phyloP scores from a whole-genome alignment of 2,113 vertebrate species.

The Tricholaema leucomelas region DNA sequence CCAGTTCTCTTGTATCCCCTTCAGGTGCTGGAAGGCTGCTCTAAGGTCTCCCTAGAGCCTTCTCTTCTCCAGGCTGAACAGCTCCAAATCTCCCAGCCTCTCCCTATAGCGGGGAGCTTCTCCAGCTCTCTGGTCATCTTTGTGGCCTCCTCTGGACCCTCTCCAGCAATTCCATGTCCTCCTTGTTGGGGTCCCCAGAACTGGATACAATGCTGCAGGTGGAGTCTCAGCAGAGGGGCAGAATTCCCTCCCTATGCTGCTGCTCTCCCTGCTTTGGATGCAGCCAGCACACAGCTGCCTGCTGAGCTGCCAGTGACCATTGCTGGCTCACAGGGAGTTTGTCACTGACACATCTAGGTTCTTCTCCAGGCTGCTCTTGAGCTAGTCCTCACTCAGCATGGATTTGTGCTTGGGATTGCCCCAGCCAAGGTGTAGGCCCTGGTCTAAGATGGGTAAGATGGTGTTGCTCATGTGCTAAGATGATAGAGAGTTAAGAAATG shows the following conservation, averaged over 20 bases:
- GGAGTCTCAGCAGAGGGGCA: neutral
- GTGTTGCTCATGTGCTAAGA: neutral
- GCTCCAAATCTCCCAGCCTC: neutral
- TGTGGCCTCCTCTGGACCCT: neutral
- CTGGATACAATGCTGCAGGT: neutral
- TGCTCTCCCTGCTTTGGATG: neutral
- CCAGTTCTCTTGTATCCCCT: neutral
- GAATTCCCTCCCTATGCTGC: neutral
- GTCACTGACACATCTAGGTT: neutral
- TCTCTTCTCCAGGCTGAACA: neutral
- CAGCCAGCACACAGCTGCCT: neutral
- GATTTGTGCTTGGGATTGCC: neutral
- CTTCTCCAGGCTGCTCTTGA: neutral
- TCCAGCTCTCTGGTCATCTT: neutral
- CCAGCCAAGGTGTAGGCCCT: too few relatives aligned
- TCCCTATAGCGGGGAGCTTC: neutral
- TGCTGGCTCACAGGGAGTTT: too few relatives aligned
- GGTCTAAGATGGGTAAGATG: rapidly evolving
- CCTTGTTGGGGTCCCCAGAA: neutral
- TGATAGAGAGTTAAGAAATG: neutral
- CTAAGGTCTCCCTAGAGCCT: too few relatives aligned
- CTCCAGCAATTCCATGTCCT: neutral
- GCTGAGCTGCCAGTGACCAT: neutral
- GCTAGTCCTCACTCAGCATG: neutral
- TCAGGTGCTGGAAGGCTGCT: neutral